Conservation (phyloP, 2,888 invertebrate species). For the Seira musarum region DNA sequence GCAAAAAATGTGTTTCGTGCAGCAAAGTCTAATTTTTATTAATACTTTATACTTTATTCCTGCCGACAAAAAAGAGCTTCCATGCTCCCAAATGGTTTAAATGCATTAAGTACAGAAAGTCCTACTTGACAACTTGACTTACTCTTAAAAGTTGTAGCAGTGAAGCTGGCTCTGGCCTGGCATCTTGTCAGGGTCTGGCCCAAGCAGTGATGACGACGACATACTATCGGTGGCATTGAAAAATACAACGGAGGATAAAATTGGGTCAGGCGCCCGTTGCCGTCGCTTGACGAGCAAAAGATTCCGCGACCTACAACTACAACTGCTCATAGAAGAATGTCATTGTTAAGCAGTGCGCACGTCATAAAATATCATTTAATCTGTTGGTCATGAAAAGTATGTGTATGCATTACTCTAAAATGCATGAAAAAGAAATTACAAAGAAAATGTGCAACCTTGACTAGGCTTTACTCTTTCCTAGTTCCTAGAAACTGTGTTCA, state of each 20-base stretch:
- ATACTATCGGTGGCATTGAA: neutral
- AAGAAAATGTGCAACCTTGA: neutral
- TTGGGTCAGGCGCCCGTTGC: constrained; percentile 1
- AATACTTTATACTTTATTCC: neutral
- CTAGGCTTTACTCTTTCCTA: neutral
- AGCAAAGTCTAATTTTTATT: neutral
- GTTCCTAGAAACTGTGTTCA: neutral
- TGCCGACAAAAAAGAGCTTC: neutral
- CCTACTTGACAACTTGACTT: neutral
- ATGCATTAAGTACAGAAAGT: neutral
- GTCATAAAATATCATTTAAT: constrained; percentile 8
- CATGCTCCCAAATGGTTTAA: neutral
- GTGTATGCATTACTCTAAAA: neutral
- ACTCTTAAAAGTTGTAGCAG: neutral
- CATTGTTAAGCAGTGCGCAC: neutral
- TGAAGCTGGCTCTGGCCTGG: neutral
- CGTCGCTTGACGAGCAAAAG: no score
- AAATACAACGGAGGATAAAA: neutral
- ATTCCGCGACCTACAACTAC: no score
- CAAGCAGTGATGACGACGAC: neutral
- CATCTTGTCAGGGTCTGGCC: neutral
- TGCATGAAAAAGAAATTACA: neutral
- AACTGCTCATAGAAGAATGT: neutral
- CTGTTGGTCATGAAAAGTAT: neutral
- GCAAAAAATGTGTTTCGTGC: neutral